phyloP scores from a whole-genome alignment of 2,113 vertebrate species.

The Myrmecobius fasciatus region DNA sequence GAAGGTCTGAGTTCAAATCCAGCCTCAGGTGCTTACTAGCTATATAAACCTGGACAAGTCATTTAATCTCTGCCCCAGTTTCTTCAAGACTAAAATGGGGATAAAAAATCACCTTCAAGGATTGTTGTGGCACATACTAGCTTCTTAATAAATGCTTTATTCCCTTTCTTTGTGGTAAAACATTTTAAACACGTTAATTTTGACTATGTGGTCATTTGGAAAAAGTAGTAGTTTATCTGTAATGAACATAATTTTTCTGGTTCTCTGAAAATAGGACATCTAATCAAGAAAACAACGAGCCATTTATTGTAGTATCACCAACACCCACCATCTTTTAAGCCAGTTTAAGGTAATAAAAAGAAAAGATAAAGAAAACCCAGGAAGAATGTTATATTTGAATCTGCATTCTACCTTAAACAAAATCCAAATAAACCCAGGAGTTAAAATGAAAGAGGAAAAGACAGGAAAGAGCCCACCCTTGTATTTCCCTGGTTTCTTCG shows the following conservation, averaged over 20 bases:
- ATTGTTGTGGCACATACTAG: not conserved
- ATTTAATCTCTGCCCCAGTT: not conserved
- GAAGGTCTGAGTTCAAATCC: not conserved
- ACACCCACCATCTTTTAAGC: not conserved
- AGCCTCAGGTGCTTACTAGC: not conserved
- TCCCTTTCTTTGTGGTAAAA: not conserved
- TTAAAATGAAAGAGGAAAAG: not conserved
- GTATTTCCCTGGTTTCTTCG: too few species aligned
- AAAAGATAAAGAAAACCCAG: not conserved
- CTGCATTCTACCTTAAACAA: not conserved
- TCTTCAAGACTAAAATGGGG: not conserved
- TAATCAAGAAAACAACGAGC: not conserved
- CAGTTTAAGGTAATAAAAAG: not conserved
- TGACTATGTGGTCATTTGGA: not conserved
- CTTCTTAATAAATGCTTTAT: not conserved
- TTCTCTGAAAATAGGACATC: not conserved
- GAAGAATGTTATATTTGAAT: not conserved
- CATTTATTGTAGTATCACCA: not conserved
- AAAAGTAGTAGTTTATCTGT: not conserved
- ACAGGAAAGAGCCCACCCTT: too few species aligned
- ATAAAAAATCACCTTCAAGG: not conserved
- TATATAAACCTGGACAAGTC: not conserved
- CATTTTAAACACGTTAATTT: not conserved
- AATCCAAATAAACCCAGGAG: not conserved
- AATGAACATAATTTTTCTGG: not conserved